Conservation (phyloP, 1,140 invertebrate genomes). For the Meteorus sp. region DNA sequence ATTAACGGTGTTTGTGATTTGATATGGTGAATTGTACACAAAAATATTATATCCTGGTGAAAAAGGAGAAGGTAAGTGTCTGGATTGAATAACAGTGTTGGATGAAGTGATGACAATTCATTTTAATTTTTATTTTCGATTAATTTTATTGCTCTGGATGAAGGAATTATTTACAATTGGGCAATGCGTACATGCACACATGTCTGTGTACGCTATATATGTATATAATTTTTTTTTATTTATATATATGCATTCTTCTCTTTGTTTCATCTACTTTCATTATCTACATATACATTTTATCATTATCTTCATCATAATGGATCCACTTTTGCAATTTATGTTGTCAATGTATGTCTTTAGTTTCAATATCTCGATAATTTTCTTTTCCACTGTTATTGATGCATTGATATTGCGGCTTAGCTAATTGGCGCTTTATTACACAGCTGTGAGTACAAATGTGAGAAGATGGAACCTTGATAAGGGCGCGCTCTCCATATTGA, state of each 20-base stretch:
- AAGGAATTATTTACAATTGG: constrained; percentile 54
- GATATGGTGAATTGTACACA: too few species aligned
- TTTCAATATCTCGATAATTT: constrained; percentile 28
- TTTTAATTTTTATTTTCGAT: constrained; percentile 37
- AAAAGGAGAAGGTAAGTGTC: not conserved
- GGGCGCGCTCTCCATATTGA: constrained; percentile 5
- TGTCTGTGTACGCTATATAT: constrained; percentile 34
- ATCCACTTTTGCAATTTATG: constrained; percentile 23
- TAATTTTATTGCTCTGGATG: constrained; percentile 56
- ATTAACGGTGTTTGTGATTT: too few species aligned
- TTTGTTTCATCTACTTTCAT: constrained; percentile 49
- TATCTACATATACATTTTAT: constrained; percentile 22
- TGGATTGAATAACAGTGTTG: not conserved
- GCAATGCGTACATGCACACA: constrained; percentile 54
- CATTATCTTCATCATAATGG: constrained; percentile 15
- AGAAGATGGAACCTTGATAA: constrained; percentile 22
- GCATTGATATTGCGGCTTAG: constrained; percentile 29
- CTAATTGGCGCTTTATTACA: constrained; percentile 17
- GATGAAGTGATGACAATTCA: not conserved
- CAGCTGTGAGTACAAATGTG: constrained; percentile 4
- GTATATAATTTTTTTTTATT: too few species aligned
- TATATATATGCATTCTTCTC: constrained; percentile 45
- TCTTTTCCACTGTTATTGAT: constrained; percentile 28
- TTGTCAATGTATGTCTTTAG: constrained; percentile 20
- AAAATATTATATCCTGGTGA: not conserved